Evolutionary conservation across 2,888 invertebrate species (phyloP).

Genomic region (Anoplius nigerrimus): DNA sequence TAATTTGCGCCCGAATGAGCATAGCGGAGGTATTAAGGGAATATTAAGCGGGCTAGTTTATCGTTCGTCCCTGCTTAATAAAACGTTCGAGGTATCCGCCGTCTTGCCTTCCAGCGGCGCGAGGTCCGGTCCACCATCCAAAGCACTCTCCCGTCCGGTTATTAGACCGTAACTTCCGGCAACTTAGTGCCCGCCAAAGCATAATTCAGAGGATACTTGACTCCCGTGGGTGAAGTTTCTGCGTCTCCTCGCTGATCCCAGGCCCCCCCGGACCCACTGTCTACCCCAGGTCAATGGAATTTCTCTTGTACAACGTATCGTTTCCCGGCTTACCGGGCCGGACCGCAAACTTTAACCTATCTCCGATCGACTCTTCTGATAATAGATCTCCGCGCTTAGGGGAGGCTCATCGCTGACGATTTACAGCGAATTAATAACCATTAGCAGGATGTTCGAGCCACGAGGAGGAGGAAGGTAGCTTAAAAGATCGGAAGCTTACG

Average conservation of each 20-base stretch:
- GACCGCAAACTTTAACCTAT: no score
- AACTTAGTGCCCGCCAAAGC: slow-evolving; percentile 50
- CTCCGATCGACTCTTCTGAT: no score
- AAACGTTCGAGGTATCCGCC: slow-evolving; percentile 25
- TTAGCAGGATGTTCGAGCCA: no score
- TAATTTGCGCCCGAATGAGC: no score
- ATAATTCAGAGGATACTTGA: slow-evolving; percentile 47
- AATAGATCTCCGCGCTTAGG: no score
- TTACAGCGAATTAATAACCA: no score
- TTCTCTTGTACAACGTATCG: slow-evolving; percentile 12
- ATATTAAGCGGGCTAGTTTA: slow-evolving; percentile 24
- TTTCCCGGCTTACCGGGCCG: no score
- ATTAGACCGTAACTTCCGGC: slow-evolving; percentile 52
- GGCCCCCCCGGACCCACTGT: not conserved
- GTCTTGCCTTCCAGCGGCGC: not conserved
- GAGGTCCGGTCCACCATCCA: slow-evolving; percentile 11
- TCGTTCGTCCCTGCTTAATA: slow-evolving; percentile 36
- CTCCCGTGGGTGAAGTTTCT: slow-evolving; percentile 50
- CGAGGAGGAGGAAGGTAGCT: no score
- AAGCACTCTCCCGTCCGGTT: slow-evolving; percentile 42
- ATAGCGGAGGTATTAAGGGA: slow-evolving; percentile 13
- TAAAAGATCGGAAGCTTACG: no score
- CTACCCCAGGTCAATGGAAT: slow-evolving; percentile 20
- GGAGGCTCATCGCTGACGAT: no score
- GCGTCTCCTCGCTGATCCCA: slow-evolving; percentile 27